Conservation (phyloP, 2,797 vertebrate genomes). For the Ficedula albicollis region DNA sequence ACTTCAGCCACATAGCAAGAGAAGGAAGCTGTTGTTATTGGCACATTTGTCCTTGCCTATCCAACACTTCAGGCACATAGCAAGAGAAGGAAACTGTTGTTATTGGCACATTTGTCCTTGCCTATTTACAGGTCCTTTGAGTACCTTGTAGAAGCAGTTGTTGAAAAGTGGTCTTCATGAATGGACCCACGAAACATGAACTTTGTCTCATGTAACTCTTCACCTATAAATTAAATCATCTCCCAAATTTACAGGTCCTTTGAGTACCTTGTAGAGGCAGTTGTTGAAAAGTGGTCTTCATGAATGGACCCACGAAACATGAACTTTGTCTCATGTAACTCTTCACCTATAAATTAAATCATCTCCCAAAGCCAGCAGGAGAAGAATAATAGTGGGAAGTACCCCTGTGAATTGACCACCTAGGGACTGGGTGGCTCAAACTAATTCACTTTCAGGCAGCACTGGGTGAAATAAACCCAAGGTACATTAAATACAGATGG, state of each 20-base stretch:
- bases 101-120: no score
- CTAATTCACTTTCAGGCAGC: neutral
- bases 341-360: neutral
- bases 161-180: neutral
- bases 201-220: neutral
- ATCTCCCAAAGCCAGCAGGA: neutral
- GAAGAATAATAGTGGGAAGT: neutral
- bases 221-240: neutral
- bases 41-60: neutral
- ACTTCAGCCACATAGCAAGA: neutral
- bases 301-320: neutral
- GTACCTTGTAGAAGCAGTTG: neutral
- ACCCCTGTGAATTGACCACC: neutral
- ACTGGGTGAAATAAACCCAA: neutral
- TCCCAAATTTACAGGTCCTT: neutral
- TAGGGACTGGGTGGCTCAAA: neutral
- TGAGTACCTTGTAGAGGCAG: neutral
- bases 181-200: neutral
- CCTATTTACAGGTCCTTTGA: neutral
- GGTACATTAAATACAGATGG: neutral
- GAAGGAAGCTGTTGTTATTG: neutral
- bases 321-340: neutral
- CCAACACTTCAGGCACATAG: no score
- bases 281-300: neutral
- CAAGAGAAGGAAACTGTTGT: no score